Evolutionary conservation across 2,797 vertebrate species (phyloP), one percentile per base, ranked within the genome.

Genomic region (Sebastes baramenuke): DNA sequence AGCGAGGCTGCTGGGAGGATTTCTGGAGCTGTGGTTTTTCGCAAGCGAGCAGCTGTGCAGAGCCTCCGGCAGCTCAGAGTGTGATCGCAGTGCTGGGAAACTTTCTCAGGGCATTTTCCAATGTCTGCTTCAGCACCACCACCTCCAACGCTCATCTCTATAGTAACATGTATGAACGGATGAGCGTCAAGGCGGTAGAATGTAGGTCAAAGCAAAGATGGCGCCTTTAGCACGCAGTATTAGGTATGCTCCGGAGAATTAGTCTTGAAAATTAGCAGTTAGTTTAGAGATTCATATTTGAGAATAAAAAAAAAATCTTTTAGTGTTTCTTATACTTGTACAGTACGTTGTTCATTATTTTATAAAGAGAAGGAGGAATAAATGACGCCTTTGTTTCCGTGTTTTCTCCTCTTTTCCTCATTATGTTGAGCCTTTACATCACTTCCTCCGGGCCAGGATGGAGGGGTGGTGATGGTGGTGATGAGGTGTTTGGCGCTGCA

Each of bases 181-280:
- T 87, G 5, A 91, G 65, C 64, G 27, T 89, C 88, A 87, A 87
- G 85, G 52, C 60, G 13, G 54, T 0, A 5, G 84, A 86, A 93
- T 91, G 82, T 93, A 91, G 93, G 90, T 92, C 92, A 91, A 18
- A 73, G 81, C 29, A 66, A 91, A 92, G 80, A 91, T 89, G 92
- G 80, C 81, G 67, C 27, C 32, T 32, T 14, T 0, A 27, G 59
- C 60, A 61, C n/a, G 66, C 67, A 75, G 49, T 46, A 36, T 13
- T 12, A 87, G 81, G 72, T 83, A 55, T 11, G 49, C 11, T 16
- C 25, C 16, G 75, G 72, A 59, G 27, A n/a, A 61, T 67, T n/a
- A 0, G 0, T 55, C 38, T n/a, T 24, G 24, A 32, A 75, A 24
- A 62, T 10, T 16, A 24, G 18, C 32, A 55, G 22, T 34, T 16